Evolutionary conservation across 2,888 invertebrate species (phyloP).

Genomic region (Cotesia congregata): DNA sequence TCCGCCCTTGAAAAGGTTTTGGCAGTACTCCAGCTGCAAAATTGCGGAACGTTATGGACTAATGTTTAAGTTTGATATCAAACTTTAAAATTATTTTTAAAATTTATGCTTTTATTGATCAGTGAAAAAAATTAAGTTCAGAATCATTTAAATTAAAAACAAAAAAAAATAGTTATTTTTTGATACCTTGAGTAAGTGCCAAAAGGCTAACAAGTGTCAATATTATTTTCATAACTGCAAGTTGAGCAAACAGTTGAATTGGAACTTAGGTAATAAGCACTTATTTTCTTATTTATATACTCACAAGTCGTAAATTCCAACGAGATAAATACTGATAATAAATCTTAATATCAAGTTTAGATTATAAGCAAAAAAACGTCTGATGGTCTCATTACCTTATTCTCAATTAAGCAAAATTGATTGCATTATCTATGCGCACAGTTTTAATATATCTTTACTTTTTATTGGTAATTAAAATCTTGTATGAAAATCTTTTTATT

Average conservation of each 20-base stretch:
- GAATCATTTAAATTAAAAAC: background rate
- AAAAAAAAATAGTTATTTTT: background rate
- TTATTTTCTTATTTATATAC: slow-evolving; percentile 33
- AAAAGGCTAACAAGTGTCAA: slow-evolving; percentile 35
- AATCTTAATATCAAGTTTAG: background rate
- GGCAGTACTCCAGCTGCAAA: slow-evolving; percentile 36
- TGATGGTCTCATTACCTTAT: background rate
- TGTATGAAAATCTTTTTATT: background rate
- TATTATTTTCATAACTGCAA: slow-evolving; percentile 41
- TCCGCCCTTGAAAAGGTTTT: slow-evolving; percentile 31
- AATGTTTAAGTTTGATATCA: background rate
- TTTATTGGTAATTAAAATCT: background rate
- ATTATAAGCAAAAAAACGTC: background rate
- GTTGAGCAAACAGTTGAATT: slow-evolving; percentile 8
- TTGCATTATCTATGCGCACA: background rate
- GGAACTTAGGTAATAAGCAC: slow-evolving; percentile 14
- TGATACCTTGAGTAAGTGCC: slow-evolving; percentile 39
- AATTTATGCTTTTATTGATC: background rate
- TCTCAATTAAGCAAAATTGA: background rate
- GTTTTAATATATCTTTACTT: background rate
- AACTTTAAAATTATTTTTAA: background rate
- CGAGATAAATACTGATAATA: background rate
- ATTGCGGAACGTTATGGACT: background rate
- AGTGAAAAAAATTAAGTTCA: background rate
- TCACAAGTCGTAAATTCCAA: background rate